Evolutionary conservation across 2,113 vertebrate genomes (phyloP), one percentile per base, ranked within the genome.

Genomic region (Tympanuchus pallidicinctus): DNA sequence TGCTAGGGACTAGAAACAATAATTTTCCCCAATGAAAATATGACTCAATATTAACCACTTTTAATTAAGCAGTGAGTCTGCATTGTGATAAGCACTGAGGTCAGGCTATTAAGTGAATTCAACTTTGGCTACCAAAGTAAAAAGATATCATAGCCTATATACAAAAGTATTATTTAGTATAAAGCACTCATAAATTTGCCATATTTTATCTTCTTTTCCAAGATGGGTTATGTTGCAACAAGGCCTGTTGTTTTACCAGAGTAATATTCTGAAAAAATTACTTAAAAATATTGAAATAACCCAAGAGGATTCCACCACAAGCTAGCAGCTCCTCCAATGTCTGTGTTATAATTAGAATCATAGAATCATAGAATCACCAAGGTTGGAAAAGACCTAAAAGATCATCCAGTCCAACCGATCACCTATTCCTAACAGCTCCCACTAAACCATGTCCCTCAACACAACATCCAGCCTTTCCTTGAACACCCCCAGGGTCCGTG

Each of bases 31-130:
- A 19, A 40, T 65, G 90, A 94, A 94, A 86, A 90, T 94, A 6
- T 91, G 65, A 27, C 50, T 91, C 69, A 83, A 61, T 94, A 86
- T 94, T 90, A 95, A 91, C 57, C 70, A 91, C 50, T 94, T 91
- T 90, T 94, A 91, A 95, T 93, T 94, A 94, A 91, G n/a, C 73
- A 81, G 11, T 19, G 40, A 60, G 36, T 78, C 13, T 89, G 47
- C 73, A 48, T 90, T 94, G 61, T 81, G 57, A 90, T 88, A 91
- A 91, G 73, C 57, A 65, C 5, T 72, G 69, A 84, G 76, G 43
- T 61, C 86, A 88, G 79, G 38, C 27, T 84, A 18, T 47, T 88
- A 69, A 93, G 30, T 81, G 81, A 86, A 88, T 94, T 88, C 57
- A 28, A 76, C 5, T 65, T 67, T 84, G 42, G 43, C 11, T 72